These are phyloP conservation scores for Aphaenogaster ashmeadi DNA, from an alignment of 1,140 invertebrate genomes.

Conservation along the genomic window DNA sequence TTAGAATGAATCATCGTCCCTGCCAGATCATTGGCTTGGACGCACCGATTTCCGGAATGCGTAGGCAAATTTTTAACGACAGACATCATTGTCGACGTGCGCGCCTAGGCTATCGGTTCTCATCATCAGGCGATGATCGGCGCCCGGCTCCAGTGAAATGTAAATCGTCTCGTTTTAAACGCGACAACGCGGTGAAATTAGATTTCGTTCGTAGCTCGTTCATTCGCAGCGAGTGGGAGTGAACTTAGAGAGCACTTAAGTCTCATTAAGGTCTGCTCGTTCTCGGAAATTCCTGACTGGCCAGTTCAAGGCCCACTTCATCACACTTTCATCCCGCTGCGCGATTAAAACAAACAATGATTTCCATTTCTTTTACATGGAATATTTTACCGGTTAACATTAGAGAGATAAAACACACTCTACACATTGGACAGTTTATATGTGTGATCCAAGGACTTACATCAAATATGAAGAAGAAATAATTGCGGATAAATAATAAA, in stretches of 20 bases:
- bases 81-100: not conserved
- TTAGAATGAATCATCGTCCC: not conserved
- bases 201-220: constrained; percentile 13
- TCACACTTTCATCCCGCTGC: constrained; percentile 17
- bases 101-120: not conserved
- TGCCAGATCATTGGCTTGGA: not conserved
- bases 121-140: not conserved
- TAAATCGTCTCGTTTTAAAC: constrained; percentile 1
- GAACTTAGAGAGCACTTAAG: constrained; percentile 39
- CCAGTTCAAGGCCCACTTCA: constrained; percentile 18
- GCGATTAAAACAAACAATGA: constrained; percentile 40
- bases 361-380: not conserved
- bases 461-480: not conserved
- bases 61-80: constrained; percentile 10
- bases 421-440: not conserved
- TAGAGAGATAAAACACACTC: not conserved
- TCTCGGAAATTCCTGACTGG: constrained; percentile 31
- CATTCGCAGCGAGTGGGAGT: not conserved
- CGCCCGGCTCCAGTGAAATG: not conserved
- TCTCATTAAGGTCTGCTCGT: constrained; percentile 19
- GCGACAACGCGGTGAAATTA: constrained; percentile 7
- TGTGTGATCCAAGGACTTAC: not conserved
- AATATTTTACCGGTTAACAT: not conserved
- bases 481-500: not conserved
- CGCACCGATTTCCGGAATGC: not conserved